Evolutionary conservation across 1,140 invertebrate genomes (phyloP).

Genomic region (Scaptomyza montana): DNA sequence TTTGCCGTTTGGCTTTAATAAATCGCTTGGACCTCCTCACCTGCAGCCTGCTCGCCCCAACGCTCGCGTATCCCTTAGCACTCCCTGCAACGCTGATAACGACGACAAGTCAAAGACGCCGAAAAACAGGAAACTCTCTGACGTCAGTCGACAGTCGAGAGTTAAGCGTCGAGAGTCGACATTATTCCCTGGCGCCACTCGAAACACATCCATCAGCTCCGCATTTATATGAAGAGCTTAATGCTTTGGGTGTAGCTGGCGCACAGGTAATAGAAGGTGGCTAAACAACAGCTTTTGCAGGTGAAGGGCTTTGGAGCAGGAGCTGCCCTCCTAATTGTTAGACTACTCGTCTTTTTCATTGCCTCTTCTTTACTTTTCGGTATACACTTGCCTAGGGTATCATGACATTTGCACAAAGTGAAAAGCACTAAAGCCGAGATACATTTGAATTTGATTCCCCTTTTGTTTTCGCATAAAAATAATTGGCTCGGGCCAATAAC

Average conservation of each 20-base stretch:
- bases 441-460: not conserved
- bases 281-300: not conserved
- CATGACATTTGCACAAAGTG: not conserved
- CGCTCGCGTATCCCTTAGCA: too few relatives aligned
- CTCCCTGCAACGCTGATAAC: slow-evolving; percentile 42
- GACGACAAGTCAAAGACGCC: slow-evolving; percentile 62
- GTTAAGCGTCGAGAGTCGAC: slow-evolving; percentile 33
- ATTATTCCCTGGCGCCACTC: slow-evolving; percentile 63
- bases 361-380: not conserved
- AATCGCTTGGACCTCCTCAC: slow-evolving; percentile 64
- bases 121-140: slow-evolving; percentile 69
- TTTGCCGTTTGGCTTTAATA: slow-evolving; percentile 73
- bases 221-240: slow-evolving; percentile 66
- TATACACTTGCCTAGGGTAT: slow-evolving; percentile 2
- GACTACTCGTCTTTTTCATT: slow-evolving; percentile 30
- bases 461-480: not conserved
- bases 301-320: not conserved
- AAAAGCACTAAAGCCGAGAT: not conserved
- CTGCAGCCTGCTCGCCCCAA: not conserved
- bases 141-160: slow-evolving; percentile 29
- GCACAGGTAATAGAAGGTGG: slow-evolving; percentile 3
- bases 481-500: not conserved
- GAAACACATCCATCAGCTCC: slow-evolving; percentile 73
- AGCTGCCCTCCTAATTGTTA: slow-evolving; percentile 59
- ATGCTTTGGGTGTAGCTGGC: slow-evolving; percentile 18